Conservation (phyloP, 1,140 invertebrate species). For the Drosophila tristis region DNA sequence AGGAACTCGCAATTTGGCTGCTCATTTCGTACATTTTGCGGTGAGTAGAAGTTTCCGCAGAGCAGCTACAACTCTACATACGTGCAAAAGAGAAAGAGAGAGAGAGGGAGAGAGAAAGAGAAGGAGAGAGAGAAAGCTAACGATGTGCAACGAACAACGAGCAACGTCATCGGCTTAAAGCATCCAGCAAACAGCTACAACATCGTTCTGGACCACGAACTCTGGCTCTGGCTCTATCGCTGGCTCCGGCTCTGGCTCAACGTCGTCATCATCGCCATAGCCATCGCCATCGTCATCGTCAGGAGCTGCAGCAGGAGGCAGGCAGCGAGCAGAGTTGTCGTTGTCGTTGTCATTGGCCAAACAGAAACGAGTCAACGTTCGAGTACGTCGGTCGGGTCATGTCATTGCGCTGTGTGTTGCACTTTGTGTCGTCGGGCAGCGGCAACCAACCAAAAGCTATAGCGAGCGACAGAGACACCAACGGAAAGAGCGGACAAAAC, state of each 20-base stretch:
- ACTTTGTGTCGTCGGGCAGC: constrained; percentile 36
- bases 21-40: constrained; percentile 76
- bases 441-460: neutral
- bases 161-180: constrained; percentile 42
- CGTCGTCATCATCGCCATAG: neutral
- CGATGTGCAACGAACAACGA: constrained; percentile 2
- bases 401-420: constrained; percentile 79
- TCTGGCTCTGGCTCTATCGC: neutral
- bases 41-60: constrained; percentile 70
- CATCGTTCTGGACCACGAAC: constrained; percentile 9
- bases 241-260: too few species aligned
- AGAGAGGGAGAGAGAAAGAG: constrained; percentile 14
- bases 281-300: constrained; percentile 50
- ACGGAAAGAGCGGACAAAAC: constrained; percentile 35
- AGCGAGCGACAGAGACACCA: constrained; percentile 5
- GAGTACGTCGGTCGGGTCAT: constrained; percentile 80
- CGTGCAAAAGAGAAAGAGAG: constrained; percentile 24
- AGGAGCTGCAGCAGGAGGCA: constrained; percentile 19
- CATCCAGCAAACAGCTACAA: constrained; percentile 31
- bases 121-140: constrained; percentile 17
- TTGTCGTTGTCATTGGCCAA: constrained; percentile 15
- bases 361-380: constrained; percentile 83
- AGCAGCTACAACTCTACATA: constrained; percentile 1
- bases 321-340: constrained; percentile 47
- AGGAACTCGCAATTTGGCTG: constrained; percentile 77